A percentile compares a stretch with the other conserved stretches of the same genome.
phyloP scores from a whole-genome alignment of 2,888 invertebrate species.

The Cheilosia pagana region DNA sequence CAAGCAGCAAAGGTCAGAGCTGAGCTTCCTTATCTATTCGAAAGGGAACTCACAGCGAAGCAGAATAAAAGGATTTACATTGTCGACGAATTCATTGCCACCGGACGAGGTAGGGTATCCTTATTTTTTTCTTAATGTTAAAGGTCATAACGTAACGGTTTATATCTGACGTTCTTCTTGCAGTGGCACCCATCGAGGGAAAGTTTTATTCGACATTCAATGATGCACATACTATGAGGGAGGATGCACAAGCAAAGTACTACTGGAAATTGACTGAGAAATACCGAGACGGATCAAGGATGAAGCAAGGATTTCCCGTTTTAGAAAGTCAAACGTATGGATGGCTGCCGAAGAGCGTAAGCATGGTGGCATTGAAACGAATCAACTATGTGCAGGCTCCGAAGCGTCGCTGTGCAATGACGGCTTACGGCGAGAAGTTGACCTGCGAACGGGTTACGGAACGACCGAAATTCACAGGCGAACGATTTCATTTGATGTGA shows the following conservation, averaged over 20 bases:
- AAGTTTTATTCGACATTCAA: slow-evolving; percentile 80
- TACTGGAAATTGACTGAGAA: slow-evolving; percentile 49
- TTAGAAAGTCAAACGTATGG: slow-evolving; percentile 81
- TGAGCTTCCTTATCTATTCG: slow-evolving; percentile 80
- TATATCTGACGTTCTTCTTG: background rate
- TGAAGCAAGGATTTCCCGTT: slow-evolving; percentile 76
- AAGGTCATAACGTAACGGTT: slow-evolving; percentile 17
- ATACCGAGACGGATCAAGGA: slow-evolving; percentile 72
- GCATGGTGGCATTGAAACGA: slow-evolving; percentile 71
- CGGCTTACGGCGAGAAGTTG: slow-evolving; percentile 80
- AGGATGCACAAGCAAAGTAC: slow-evolving; percentile 34
- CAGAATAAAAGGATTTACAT: slow-evolving; percentile 80
- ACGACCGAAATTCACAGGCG: slow-evolving; percentile 79
- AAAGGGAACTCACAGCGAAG: slow-evolving; percentile 81
- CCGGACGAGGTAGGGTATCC: slow-evolving; percentile 77
- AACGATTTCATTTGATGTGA: slow-evolving; percentile 78
- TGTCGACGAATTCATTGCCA: slow-evolving; percentile 78
- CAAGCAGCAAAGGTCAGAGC: slow-evolving; percentile 46
- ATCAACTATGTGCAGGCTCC: slow-evolving; percentile 79
- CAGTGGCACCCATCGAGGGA: slow-evolving; percentile 79
- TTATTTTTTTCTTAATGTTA: background rate
- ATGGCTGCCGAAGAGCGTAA: slow-evolving; percentile 79
- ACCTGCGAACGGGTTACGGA: slow-evolving; percentile 80
- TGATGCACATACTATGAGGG: slow-evolving; percentile 56
- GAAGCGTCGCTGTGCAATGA: slow-evolving; percentile 80